phyloP scores from a whole-genome alignment of 2,888 invertebrate species.

The Morinoia aosen region DNA sequence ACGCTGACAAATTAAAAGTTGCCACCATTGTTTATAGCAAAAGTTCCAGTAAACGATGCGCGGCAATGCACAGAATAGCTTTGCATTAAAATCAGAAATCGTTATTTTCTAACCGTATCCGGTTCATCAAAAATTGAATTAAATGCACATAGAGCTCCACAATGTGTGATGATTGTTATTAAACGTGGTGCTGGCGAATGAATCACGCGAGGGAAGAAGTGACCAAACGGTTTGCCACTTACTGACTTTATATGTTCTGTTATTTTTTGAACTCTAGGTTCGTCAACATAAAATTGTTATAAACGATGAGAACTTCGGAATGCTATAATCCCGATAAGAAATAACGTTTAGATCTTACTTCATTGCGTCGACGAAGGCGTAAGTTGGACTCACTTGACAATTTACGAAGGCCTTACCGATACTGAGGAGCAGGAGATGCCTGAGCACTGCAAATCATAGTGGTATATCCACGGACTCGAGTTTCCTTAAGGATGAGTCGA shows the following conservation, averaged over 20 bases:
- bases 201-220: not conserved
- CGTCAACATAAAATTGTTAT: no score
- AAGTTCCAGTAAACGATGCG: no score
- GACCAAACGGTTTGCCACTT: not conserved
- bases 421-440: conserved; percentile 74
- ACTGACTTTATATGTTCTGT: no score
- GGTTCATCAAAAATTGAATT: not conserved
- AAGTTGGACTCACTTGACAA: not conserved
- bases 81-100: not conserved
- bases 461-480: conserved; percentile 5
- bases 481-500: conserved; percentile 57
- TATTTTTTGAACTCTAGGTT: no score
- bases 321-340: no score
- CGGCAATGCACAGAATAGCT: not conserved
- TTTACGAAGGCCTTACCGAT: not conserved
- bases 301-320: no score
- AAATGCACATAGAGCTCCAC: not conserved
- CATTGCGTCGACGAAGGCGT: not conserved
- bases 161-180: not conserved
- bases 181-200: not conserved
- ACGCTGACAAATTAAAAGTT: no score
- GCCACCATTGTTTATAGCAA: no score
- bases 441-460: conserved; percentile 65
- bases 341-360: no score
- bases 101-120: not conserved